Evolutionary conservation across 1,140 invertebrate species (phyloP).

Genomic region (Leucophenga varia): DNA sequence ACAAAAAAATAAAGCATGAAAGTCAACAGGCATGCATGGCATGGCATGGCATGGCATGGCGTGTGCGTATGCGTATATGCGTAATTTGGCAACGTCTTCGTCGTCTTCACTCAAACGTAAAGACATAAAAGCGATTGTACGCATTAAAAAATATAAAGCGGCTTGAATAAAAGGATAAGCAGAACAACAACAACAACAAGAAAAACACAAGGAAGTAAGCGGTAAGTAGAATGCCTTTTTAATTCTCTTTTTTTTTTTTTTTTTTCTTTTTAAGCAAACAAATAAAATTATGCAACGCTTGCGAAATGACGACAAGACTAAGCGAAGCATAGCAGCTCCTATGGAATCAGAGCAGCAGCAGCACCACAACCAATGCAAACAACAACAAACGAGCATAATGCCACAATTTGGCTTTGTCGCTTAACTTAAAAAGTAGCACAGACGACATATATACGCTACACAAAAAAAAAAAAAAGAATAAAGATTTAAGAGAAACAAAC

Average conservation of each 20-base stretch:
- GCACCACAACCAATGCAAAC: background rate
- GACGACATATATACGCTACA: too few species aligned
- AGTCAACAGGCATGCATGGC: background rate
- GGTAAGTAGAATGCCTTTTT: conserved; percentile 45
- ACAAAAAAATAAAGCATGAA: background rate
- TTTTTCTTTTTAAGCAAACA: conserved; percentile 53
- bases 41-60: conserved; percentile 8
- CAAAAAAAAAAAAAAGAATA: too few species aligned
- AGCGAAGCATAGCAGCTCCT: too few species aligned
- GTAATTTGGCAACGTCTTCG: conserved; percentile 1
- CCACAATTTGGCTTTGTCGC: background rate
- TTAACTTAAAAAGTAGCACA: too few species aligned
- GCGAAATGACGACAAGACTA: too few species aligned
- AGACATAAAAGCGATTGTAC: conserved; percentile 43
- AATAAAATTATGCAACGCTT: conserved; percentile 45
- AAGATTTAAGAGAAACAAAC: too few species aligned
- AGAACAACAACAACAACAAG: conserved; percentile 12
- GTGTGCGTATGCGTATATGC: conserved; percentile 29
- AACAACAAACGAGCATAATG: background rate
- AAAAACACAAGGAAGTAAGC: conserved; percentile 24
- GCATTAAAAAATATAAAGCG: conserved; percentile 17
- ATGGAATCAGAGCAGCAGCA: background rate
- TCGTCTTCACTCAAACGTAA: conserved; percentile 22
- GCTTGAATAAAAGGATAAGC: background rate
- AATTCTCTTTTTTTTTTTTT: too few species aligned